Evolutionary conservation across 2,797 vertebrate genomes (phyloP), one percentile per base, ranked within the genome.

Genomic region (Sciaenops ocellatus): DNA sequence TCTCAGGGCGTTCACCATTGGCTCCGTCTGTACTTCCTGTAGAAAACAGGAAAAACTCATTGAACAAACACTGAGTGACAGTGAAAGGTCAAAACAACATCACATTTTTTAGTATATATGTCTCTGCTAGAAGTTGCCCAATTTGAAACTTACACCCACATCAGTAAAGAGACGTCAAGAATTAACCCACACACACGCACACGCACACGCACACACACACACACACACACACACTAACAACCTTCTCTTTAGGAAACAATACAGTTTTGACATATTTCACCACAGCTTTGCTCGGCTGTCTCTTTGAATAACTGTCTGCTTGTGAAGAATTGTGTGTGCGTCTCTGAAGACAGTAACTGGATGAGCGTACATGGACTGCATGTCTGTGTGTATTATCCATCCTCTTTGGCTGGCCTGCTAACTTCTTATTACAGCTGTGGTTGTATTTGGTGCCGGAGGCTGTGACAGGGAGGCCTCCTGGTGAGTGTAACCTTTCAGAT

Each of bases 21-120:
- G 95, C 90, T 94, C 94, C 5, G 92, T 91, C 89, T 95, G 94
- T 28, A 93, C 89, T 78, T 95, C 94, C 95, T 96, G 79, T 10
- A 48, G 24, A 77, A 78, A 85, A 82, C 42, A 74, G 26, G 42
- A 78, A 59, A 69, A 51, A 3, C 10, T 20, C 6, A 44, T 48
- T 74, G 24, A 67, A 24, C 57, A 87, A 73, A 71, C 18, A n/a
- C 24, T 22, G 10, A 28, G 20, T 22, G 34, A 51, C 13, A 22
- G 9, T 13, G 5, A n/a, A 62, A 67, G 50, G 22, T 55, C 11
- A 28, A n/a, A 42, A 57, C 34, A 30, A 50, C 28, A 69, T 41
- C 56, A n/a, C 24, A 38, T 38, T 41, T 3, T 64, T 3, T 20
- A 12, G 3, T 48, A 20, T 72, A 70, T 69, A 65, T 48, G 59